A percentile compares a stretch with the other conserved stretches of the same genome.
Evolutionary conservation across 2,797 vertebrate species (phyloP).

Genomic region (Hippoglossus hippoglossus): DNA sequence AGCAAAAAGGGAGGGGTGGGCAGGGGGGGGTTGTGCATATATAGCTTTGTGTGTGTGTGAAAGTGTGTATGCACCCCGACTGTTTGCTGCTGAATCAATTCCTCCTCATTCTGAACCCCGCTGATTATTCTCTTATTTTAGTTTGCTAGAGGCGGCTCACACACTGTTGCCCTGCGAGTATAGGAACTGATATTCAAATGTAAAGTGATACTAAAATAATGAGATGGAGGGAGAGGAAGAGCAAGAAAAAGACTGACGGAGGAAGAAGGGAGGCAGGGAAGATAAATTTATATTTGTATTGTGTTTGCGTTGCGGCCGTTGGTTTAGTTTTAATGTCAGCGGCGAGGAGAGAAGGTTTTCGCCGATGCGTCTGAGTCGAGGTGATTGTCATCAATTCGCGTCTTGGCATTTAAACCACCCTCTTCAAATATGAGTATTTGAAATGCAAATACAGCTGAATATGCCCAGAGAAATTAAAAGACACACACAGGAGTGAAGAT

Average conservation of each 20-base stretch:
- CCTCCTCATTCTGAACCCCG: conserved; percentile 66
- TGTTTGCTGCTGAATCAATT: conserved; percentile 78
- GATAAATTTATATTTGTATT: conserved; percentile 79
- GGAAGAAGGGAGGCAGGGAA: conserved; percentile 47
- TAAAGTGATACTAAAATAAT: conserved; percentile 80
- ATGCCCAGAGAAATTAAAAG: conserved; percentile 84
- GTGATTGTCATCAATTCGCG: conserved; percentile 87
- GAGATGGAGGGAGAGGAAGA: conserved; percentile 55
- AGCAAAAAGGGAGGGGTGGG: conserved; percentile 29
- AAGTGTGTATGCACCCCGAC: conserved; percentile 45
- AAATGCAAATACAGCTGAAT: conserved; percentile 87
- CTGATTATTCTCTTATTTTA: conserved; percentile 80
- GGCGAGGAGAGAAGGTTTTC: conserved; percentile 58
- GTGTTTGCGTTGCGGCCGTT: conserved; percentile 76
- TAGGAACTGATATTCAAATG: conserved; percentile 78
- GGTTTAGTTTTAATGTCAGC: conserved; percentile 87
- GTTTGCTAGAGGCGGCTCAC: conserved; percentile 61
- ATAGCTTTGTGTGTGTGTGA: conserved; percentile 12
- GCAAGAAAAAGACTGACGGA: conserved; percentile 42
- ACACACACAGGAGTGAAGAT: conserved; percentile 69
- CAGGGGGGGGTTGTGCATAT: background rate
- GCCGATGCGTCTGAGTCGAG: conserved; percentile 75
- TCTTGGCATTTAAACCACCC: conserved; percentile 89
- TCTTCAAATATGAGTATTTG: conserved; percentile 86
- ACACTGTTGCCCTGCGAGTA: conserved; percentile 58